A percentile compares a stretch with the other conserved stretches of the same genome.
Evolutionary conservation across 2,888 invertebrate species (phyloP).

Genomic region (Pachymerium ferrugineum): DNA sequence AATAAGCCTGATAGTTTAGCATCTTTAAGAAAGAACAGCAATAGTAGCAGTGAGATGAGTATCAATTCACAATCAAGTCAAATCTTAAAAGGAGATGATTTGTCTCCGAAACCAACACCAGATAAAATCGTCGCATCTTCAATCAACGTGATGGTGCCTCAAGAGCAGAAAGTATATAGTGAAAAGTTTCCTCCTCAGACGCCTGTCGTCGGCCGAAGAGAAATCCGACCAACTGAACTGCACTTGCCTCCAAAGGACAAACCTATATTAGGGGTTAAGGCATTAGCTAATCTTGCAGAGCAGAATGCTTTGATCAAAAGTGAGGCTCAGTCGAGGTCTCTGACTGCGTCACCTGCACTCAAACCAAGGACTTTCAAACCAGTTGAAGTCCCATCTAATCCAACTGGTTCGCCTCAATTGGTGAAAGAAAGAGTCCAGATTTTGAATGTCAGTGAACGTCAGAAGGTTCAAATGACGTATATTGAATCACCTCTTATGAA

Average conservation of each 20-base stretch:
- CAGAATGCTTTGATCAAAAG: not conserved
- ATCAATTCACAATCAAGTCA: not conserved
- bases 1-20: not conserved
- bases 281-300: not conserved
- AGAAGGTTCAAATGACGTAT: constrained; percentile 31
- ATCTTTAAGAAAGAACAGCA: not conserved
- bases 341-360: constrained; percentile 1
- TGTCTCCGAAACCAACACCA: not conserved
- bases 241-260: not conserved
- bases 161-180: constrained; percentile 17
- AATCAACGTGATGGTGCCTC: not conserved
- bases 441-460: constrained; percentile 13
- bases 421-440: constrained; percentile 28
- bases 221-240: constrained; percentile 23
- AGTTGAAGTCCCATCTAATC: not conserved
- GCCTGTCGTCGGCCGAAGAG: not conserved
- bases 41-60: constrained; percentile 13
- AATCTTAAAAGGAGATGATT: not conserved
- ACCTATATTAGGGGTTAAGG: not conserved
- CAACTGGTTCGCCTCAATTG: not conserved
- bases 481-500: constrained; percentile 25
- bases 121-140: not conserved
- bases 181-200: constrained; percentile 22
- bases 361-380: not conserved
- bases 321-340: not conserved